These are phyloP conservation scores for Serrognathus titanus DNA, from an alignment of 2,888 invertebrate species.

Conservation along the genomic window DNA sequence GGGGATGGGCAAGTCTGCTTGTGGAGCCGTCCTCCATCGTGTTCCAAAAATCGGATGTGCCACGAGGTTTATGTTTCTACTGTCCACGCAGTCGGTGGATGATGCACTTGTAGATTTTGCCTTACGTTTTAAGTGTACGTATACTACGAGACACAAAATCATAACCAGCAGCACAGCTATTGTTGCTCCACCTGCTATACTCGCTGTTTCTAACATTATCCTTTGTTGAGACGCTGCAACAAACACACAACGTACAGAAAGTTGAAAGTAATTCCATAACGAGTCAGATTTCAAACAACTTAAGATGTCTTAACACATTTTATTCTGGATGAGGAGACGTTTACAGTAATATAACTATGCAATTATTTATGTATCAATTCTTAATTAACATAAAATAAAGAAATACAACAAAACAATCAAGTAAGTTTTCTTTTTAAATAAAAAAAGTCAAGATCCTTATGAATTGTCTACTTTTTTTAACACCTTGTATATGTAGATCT, in stretches of 20 bases:
- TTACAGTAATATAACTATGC: too few relatives aligned
- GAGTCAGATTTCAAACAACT: too few relatives aligned
- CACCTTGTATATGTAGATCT: too few relatives aligned
- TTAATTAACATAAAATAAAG: too few relatives aligned
- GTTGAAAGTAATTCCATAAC: too few relatives aligned
- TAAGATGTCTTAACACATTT: too few relatives aligned
- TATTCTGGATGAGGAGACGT: too few relatives aligned
- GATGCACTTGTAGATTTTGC: constrained; percentile 42
- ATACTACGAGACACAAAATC: constrained; percentile 64
- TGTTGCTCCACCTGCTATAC: constrained; percentile 82
- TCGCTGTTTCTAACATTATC: constrained; percentile 83
- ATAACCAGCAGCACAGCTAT: constrained; percentile 67
- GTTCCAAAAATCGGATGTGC: constrained; percentile 43
- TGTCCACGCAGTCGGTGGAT: constrained; percentile 44
- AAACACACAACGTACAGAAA: neutral
- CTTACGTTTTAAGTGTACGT: constrained; percentile 62
- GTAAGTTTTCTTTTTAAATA: too few relatives aligned
- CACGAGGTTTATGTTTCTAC: constrained; percentile 28
- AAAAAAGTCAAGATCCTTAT: too few relatives aligned
- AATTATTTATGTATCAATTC: too few relatives aligned
- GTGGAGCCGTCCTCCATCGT: constrained; percentile 38
- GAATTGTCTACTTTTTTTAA: too few relatives aligned
- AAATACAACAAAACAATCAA: too few relatives aligned
- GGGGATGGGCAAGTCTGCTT: constrained; percentile 26
- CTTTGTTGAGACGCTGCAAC: constrained; percentile 70